Conservation (phyloP, 2,113 vertebrate genomes). For the Bufo gargarizans region DNA sequence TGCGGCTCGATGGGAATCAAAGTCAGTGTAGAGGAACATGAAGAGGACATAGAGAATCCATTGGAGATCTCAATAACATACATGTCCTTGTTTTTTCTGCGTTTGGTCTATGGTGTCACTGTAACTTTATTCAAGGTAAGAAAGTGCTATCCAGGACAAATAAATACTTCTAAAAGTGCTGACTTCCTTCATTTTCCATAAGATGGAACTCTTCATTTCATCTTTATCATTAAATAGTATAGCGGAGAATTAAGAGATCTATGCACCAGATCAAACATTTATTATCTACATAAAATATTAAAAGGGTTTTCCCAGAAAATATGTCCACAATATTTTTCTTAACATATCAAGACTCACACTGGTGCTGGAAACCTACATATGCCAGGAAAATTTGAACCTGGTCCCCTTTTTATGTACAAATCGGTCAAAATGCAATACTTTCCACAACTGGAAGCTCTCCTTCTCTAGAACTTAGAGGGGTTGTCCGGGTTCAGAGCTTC, state of each 20-base stretch:
- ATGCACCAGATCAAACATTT: not conserved
- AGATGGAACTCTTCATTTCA: too few species aligned
- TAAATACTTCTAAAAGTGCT: not conserved
- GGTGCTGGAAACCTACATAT: too few species aligned
- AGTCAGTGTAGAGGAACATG: not conserved
- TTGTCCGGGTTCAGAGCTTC: too few species aligned
- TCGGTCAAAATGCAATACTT: too few species aligned
- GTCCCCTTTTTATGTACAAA: too few species aligned
- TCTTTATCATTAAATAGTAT: not conserved
- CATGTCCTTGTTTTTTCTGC: conserved; percentile 54
- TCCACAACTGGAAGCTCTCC: too few species aligned
- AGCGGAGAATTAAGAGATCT: not conserved
- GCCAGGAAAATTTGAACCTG: too few species aligned
- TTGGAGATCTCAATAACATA: conserved; percentile 39
- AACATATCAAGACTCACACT: too few species aligned
- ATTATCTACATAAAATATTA: not conserved
- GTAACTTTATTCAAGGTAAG: conserved; percentile 60
- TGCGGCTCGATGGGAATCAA: not conserved
- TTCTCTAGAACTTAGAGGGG: too few species aligned
- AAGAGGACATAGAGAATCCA: not conserved
- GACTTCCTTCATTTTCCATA: not conserved
- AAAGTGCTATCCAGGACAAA: not conserved
- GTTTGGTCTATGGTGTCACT: conserved; percentile 53
- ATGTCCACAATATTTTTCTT: too few species aligned
- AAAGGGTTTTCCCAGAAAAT: not conserved